These are phyloP conservation scores for Brachyhypopomus gauderio DNA, from an alignment of 2,113 vertebrate species.

Conservation along the genomic window DNA sequence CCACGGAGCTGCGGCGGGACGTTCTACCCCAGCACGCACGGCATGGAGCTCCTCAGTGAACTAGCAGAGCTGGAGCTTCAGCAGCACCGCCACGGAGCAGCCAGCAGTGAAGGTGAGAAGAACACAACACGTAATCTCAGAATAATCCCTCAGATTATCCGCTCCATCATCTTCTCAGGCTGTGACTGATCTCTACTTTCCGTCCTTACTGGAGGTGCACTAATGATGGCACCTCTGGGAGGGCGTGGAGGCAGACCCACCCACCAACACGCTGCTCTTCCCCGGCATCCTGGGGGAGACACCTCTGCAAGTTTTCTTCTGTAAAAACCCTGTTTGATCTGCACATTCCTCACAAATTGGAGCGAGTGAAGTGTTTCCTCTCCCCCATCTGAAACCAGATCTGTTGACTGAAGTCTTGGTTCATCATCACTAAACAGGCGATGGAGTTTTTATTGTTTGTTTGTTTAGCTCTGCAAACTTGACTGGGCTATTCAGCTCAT, in stretches of 20 bases:
- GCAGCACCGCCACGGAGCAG: constrained; percentile 67
- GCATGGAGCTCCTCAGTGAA: constrained; percentile 92
- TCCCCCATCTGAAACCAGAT: constrained; percentile 52
- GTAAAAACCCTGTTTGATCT: constrained; percentile 59
- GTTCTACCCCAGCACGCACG: constrained; percentile 76
- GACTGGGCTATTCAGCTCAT: constrained; percentile 69
- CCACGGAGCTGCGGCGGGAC: constrained; percentile 53
- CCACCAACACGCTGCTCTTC: constrained; percentile 36
- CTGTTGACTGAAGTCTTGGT: constrained; percentile 58
- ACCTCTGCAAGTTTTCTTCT: constrained; percentile 37
- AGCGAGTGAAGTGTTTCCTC: constrained; percentile 42
- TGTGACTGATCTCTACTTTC: constrained; percentile 53
- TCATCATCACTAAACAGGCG: constrained; percentile 67
- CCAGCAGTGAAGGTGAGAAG: constrained; percentile 76
- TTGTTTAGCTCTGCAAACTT: constrained; percentile 65
- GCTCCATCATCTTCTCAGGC: constrained; percentile 18
- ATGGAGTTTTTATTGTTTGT: constrained; percentile 34
- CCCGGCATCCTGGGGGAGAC: constrained; percentile 54
- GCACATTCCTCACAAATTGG: constrained; percentile 43
- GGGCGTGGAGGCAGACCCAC: constrained; percentile 53
- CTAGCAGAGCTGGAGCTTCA: constrained; percentile 88
- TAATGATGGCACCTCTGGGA: constrained; percentile 63
- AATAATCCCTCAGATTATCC: constrained; percentile 1
- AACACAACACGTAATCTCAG: no score
- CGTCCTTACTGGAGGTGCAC: constrained; percentile 11